Evolutionary conservation across 2,888 invertebrate genomes (phyloP), one percentile per base, ranked within the genome.

Genomic region (Tenthredo scrophulariae): DNA sequence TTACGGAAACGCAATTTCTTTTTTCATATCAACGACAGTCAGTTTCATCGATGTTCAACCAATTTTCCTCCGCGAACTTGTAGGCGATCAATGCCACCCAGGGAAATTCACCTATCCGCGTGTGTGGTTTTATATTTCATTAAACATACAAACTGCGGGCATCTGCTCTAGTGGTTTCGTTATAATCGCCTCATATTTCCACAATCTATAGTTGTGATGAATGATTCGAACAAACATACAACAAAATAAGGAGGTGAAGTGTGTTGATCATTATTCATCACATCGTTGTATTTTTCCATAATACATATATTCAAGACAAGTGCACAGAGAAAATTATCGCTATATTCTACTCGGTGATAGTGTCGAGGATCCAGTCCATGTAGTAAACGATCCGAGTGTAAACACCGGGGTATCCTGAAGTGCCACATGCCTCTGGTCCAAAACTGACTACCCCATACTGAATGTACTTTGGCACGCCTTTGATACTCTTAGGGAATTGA

Each of bases 391-490:
- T 88, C 40, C 90, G 91, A 0, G 94, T 94, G 87, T 94, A 94
- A 26, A 94, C 93, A 0, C 93, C 94, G 1, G 94, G 94, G 46
- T 91, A 88, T 29, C 92, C 92, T 43, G 89, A 88, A 2, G 89
- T 89, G 0, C 93, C 94, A 87, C 94, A 94, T 46, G 88, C 88
- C 6, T 86, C 88, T 4, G 91, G 86, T 1, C 94, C 94, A 85
- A 93, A 94, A 29, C 94, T 94, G 1, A 96, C 95, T 10, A 96
- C 91, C 0, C 96, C 96, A 74, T 95, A 94, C 88, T 96, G 96
- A 15, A 96, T 93, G 88, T 94, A 95, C 75, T 94, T 93, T 0
- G 87, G 58, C 7, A 0, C 85, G 4, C 87, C 88, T 10, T 89
- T 87, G 3, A 92, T 86, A 3, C 85, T 62, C 7, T 85, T 91